phyloP scores from a whole-genome alignment of 1,140 invertebrate genomes.

The Ceratina japonica region DNA sequence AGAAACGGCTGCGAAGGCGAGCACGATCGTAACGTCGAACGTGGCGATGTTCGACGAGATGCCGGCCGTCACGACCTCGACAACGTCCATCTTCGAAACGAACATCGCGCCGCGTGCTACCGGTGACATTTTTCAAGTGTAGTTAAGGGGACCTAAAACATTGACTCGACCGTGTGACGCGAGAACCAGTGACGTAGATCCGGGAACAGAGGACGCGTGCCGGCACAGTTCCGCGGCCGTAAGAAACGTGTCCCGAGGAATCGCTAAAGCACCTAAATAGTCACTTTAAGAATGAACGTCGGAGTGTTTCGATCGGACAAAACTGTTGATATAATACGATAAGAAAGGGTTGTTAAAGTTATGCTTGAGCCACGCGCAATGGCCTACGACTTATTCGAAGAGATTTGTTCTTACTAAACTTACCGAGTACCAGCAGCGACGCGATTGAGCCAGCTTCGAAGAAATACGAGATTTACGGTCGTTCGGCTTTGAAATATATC shows the following conservation, averaged over 20 bases:
- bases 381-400: constrained; percentile 40
- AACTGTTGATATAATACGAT: neutral
- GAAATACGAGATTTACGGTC: neutral
- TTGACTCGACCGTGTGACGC: neutral
- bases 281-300: too few relatives aligned
- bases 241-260: too few relatives aligned
- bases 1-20: constrained; percentile 42
- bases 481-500: constrained; percentile 23
- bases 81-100: constrained; percentile 70
- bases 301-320: neutral
- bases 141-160: constrained; percentile 45
- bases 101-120: constrained; percentile 70
- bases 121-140: constrained; percentile 71
- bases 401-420: constrained; percentile 33
- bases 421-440: too few relatives aligned
- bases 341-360: constrained; percentile 13
- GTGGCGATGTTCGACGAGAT: constrained; percentile 56
- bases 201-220: neutral
- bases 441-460: neutral
- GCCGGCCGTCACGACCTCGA: constrained; percentile 60
- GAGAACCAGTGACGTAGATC: neutral
- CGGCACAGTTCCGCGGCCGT: neutral
- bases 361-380: constrained; percentile 28
- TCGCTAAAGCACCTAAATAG: too few relatives aligned
- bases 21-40: constrained; percentile 58